Conservation (phyloP, 2,113 vertebrate genomes). For the Otolemur garnettii region DNA sequence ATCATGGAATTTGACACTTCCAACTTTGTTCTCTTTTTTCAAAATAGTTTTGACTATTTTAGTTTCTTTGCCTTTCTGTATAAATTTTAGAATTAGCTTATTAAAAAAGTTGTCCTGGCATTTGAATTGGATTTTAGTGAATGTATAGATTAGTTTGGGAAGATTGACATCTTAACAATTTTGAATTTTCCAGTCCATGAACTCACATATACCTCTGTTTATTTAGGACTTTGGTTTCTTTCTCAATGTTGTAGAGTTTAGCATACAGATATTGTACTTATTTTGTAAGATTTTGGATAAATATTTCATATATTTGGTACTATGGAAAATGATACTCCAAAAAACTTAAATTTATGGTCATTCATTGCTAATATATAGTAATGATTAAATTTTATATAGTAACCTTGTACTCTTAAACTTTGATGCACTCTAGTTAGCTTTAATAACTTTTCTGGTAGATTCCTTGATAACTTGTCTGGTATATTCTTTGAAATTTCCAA, state of each 20-base stretch:
- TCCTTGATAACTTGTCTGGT: neutral
- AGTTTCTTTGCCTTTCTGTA: neutral
- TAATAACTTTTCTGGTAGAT: neutral
- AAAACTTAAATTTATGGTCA: conserved; percentile 8
- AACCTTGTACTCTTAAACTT: neutral
- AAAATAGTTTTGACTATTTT: neutral
- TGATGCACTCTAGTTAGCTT: neutral
- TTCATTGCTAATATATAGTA: neutral
- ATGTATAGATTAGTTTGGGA: neutral
- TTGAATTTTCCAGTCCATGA: neutral
- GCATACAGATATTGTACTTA: neutral
- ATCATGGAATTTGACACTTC: neutral
- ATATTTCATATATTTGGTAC: neutral
- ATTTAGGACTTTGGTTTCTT: conserved; percentile 34
- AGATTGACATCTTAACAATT: neutral
- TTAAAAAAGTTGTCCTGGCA: neutral
- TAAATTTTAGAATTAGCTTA: conserved; percentile 17
- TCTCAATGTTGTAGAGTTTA: neutral
- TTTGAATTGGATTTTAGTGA: neutral
- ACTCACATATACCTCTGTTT: neutral
- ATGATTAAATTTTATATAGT: neutral
- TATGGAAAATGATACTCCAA: neutral
- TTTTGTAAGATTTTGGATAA: neutral
- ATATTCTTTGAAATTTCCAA: conserved; percentile 36
- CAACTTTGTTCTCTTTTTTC: neutral